Percentiles rank a stretch among this genome's conserved stretches.
These are phyloP conservation scores for Lepas anatifera DNA, from an alignment of 2,888 invertebrate genomes.

Conservation along the genomic window DNA sequence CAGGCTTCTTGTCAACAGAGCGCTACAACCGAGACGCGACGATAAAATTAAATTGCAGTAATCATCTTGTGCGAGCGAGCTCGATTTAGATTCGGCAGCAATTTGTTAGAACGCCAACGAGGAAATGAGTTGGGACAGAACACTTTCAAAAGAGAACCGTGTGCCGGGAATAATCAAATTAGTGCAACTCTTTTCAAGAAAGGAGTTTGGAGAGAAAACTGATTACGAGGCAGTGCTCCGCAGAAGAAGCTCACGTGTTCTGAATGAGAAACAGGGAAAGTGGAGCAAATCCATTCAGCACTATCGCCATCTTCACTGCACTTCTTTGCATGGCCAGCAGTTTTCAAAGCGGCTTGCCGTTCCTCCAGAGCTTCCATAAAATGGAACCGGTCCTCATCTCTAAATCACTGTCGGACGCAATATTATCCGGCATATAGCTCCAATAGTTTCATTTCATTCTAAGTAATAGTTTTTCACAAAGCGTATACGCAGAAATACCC, in stretches of 20 bases:
- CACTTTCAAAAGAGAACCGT: background rate
- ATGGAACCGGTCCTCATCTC: too few relatives aligned
- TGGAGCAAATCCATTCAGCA: background rate
- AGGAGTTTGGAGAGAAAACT: background rate
- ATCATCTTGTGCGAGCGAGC: background rate
- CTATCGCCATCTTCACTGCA: too few relatives aligned
- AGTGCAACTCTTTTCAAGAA: background rate
- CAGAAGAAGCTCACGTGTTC: background rate
- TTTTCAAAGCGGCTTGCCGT: too few relatives aligned
- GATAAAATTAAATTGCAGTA: conserved; percentile 4
- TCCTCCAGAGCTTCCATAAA: too few relatives aligned
- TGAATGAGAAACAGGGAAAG: background rate
- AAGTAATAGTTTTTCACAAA: too few relatives aligned
- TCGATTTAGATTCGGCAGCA: background rate
- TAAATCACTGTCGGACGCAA: too few relatives aligned
- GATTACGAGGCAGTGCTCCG: background rate
- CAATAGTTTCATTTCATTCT: too few relatives aligned
- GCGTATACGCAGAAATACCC: too few relatives aligned
- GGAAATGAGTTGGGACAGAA: conserved; percentile 3
- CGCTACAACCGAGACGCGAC: too few relatives aligned
- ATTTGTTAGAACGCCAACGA: background rate
- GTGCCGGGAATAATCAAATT: background rate
- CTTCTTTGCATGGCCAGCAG: too few relatives aligned
- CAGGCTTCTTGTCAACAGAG: background rate
- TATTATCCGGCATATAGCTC: too few relatives aligned